A percentile compares a stretch with the other conserved stretches of the same genome.
phyloP scores from a whole-genome alignment of 2,797 vertebrate species.

The Geotrypetes seraphini region DNA sequence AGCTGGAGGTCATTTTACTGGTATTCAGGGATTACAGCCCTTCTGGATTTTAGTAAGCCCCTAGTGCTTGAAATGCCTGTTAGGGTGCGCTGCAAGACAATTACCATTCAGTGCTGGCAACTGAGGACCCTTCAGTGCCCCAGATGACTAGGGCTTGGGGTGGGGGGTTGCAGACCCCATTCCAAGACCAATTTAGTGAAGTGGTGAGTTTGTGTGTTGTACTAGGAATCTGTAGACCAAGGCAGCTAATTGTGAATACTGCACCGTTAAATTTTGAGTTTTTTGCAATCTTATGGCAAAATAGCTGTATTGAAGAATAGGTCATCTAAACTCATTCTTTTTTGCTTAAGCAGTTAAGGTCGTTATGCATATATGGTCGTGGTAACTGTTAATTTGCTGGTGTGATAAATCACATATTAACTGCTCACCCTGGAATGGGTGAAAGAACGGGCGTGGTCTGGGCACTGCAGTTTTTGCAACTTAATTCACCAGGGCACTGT shows the following conservation, averaged over 20 bases:
- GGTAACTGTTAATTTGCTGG: too few species aligned
- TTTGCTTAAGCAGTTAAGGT: too few species aligned
- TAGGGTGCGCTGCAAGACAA: conserved; percentile 60
- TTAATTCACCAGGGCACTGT: too few species aligned
- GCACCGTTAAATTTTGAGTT: too few species aligned
- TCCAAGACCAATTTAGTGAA: conserved; percentile 25
- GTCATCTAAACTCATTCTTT: conserved; percentile 13
- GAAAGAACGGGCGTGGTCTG: too few species aligned
- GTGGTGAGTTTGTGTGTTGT: conserved; percentile 5
- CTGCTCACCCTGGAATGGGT: too few species aligned
- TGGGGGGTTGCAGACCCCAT: conserved; percentile 15
- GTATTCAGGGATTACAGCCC: conserved; percentile 71
- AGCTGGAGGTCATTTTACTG: conserved; percentile 64
- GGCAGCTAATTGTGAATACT: too few species aligned
- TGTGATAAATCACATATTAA: too few species aligned
- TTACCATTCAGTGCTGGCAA: conserved; percentile 51
- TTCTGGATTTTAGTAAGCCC: conserved; percentile 73
- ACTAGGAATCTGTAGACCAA: too few species aligned
- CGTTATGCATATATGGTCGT: too few species aligned
- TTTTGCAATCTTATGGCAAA: too few species aligned
- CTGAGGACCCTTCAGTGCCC: conserved; percentile 37
- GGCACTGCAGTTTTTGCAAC: too few species aligned
- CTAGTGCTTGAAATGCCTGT: conserved; percentile 52
- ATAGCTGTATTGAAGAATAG: conserved; percentile 21
- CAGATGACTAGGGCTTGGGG: conserved; percentile 45